Conservation (phyloP, 2,888 invertebrate genomes). For the Pachycephus smyrnensis region DNA sequence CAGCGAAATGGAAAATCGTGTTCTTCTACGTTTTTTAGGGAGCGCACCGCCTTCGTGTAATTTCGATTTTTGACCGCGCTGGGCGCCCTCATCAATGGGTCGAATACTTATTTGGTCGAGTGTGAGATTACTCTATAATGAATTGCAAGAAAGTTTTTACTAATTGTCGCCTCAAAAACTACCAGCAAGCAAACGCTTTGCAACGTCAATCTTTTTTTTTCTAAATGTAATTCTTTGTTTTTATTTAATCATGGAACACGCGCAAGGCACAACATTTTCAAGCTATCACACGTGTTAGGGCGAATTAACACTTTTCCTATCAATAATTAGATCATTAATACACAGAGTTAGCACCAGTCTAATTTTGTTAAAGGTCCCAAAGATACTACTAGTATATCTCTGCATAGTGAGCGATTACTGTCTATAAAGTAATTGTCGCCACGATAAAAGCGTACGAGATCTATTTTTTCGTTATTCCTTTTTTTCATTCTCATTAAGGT, state of each 20-base stretch:
- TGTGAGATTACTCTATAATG: conserved; percentile 62
- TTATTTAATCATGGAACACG: conserved; percentile 51
- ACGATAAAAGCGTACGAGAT: background rate
- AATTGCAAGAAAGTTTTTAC: conserved; percentile 5
- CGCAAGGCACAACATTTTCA: conserved; percentile 62
- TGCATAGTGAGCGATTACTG: background rate
- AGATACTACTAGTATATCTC: background rate
- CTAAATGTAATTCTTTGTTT: conserved; percentile 29
- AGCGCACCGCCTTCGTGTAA: conserved; percentile 42
- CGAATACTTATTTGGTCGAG: conserved; percentile 59
- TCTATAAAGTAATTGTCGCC: background rate
- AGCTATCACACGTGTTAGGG: conserved; percentile 59
- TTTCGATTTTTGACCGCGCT: conserved; percentile 48
- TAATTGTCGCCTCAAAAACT: conserved; percentile 14
- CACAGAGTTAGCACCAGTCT: conserved; percentile 51
- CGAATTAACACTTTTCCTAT: conserved; percentile 32
- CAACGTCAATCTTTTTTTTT: conserved; percentile 36
- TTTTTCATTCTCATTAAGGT: background rate
- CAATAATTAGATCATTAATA: conserved; percentile 41
- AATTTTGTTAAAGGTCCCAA: conserved; percentile 37
- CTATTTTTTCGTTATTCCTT: background rate
- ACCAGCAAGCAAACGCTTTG: conserved; percentile 36
- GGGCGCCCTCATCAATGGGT: conserved; percentile 52
- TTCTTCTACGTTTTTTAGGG: conserved; percentile 51
- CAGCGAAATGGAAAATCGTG: conserved; percentile 49